Percentiles rank a stretch among this genome's conserved stretches.
Conservation (phyloP, 2,113 vertebrate genomes). For the Tringa solitaria region DNA sequence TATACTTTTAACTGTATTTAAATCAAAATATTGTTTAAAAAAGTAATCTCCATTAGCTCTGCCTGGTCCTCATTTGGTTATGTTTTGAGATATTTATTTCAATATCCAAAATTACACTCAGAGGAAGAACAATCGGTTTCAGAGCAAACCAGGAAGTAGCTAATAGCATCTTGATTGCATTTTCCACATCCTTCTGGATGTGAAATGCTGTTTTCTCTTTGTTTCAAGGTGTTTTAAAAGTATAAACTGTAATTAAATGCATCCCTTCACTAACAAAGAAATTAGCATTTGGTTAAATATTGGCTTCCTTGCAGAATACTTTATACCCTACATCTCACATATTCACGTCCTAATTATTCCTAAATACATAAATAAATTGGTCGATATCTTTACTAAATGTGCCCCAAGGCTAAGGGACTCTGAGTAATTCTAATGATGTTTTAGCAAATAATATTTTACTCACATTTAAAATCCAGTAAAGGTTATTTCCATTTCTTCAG, state of each 20-base stretch:
- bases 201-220: not conserved
- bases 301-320: not conserved
- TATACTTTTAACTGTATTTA: not conserved
- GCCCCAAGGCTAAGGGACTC: slow-evolving; percentile 15
- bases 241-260: not conserved
- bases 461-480: slow-evolving; percentile 25
- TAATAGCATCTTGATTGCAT: not conserved
- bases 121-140: not conserved
- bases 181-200: not conserved
- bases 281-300: not conserved
- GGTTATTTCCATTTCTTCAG: slow-evolving; percentile 32
- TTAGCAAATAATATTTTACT: not conserved
- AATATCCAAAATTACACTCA: not conserved
- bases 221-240: not conserved
- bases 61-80: not conserved
- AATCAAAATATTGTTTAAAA: not conserved
- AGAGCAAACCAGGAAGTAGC: not conserved
- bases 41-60: not conserved
- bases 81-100: not conserved
- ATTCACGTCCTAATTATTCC: slow-evolving; percentile 11
- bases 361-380: not conserved
- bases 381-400: not conserved
- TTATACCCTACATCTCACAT: not conserved
- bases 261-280: not conserved
- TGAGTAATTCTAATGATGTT: slow-evolving; percentile 43